Evolutionary conservation across 2,797 vertebrate species (phyloP), one percentile per base, ranked within the genome.

Genomic region (Mormyrops boulengeri): DNA sequence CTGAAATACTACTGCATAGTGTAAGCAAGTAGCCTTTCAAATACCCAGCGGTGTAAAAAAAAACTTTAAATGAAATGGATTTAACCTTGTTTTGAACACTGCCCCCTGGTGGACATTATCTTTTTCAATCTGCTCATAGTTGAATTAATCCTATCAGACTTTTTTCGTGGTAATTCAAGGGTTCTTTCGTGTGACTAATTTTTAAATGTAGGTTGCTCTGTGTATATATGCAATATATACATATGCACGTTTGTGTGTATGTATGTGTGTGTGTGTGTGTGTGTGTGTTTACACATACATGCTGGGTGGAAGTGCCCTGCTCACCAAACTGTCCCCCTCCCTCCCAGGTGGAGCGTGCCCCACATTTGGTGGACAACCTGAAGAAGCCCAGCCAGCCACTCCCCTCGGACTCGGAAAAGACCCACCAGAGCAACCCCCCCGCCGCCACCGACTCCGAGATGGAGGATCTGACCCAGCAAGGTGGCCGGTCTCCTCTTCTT

Each of bases 371-470:
- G 91, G 97, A 97, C 93, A 97, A 96, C 92, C 96, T 97, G 89
- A 97, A 97, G 95, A 98, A 98, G 94, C 92, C 94, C 89, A 97
- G 97, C 91, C 96, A 96, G 17, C 97, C 97, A 95, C 96, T 97
- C 80, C 96, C 97, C 55, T 95, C 97, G 60, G 95, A 96, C 89
- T 95, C 96, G 0, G 97, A 99, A 93, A 99, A 98, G 92, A 97
- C 96, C 8, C 96, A 96, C 0, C 93, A 92, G 92, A 96, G 94
- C 92, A 95, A 96, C 22, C 92, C 94, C 0, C 95, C 93, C 2
- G 97, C 97, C 94, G 97, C 95, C 92, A 96, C 96, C 0, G 98
- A 99, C 95, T 99, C 98, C 0, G 98, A 99, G 90, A 95, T 97
- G 52, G 98, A 99, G 92, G 98, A 99, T 91, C 93, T 97, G 26